Evolutionary conservation across 2,113 vertebrate species (phyloP), one percentile per base, ranked within the genome.

Genomic region (Anoura caudifer): DNA sequence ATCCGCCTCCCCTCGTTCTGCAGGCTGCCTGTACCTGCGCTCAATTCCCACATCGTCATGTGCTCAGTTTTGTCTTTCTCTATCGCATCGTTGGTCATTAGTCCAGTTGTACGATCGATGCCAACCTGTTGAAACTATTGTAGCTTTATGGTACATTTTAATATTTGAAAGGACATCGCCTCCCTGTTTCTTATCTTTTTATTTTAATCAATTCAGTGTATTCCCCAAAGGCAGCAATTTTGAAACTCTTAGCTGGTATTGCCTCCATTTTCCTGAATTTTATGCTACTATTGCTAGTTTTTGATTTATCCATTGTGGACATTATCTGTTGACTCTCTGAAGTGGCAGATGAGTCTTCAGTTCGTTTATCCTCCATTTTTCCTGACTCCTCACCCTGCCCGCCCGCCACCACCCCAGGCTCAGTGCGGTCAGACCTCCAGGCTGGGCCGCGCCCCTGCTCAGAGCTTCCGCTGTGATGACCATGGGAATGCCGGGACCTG

Each of bases 301-400:
- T 65, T 50, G 24, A 22, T 65, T 38, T 19, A 70, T 59, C 65
- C 31, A 1, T 87, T 45, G 59, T 36, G 45, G 65, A 52, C 5
- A 0, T 47, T 36, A 82, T 17, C 45, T 61, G 7, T n/a, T 10
- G 56, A 43, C 59, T 73, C 91, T 45, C 45, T 59, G 77, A 24
- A 4, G 12, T 4, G 43, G 11, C 2, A 79, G 17, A 3, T 15
- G 59, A 69, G 31, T 17, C 67, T 86, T 52, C 38, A 26, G 45
- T 50, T 87, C 33, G 54, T 19, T 47, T 52, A n/a, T 9, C 26
- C 4, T 76, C 54, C 41, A 9, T 33, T 24, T 73, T 63, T 9
- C 20, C 2, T 4, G 33, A n/a, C 17, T 73, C 1, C 36, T 24
- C 0, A 7, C 4, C 0, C 0, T 4, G 5, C 2, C n/a, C 19